These are phyloP conservation scores for Petromus typicus DNA, from an alignment of 2,113 vertebrate species.

Conservation along the genomic window DNA sequence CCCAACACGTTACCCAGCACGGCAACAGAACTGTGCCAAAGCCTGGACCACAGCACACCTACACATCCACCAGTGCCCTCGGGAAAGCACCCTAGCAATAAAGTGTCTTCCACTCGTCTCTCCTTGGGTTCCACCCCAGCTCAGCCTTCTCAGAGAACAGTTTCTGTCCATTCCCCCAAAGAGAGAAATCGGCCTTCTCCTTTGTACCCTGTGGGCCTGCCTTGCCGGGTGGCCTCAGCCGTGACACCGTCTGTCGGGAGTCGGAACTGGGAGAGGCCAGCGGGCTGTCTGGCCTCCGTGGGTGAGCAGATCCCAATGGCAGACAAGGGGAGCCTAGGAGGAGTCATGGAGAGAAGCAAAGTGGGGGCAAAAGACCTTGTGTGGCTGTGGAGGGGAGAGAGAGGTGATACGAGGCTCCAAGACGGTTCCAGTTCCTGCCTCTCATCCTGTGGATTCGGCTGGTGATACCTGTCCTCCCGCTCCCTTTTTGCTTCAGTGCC, in stretches of 20 bases:
- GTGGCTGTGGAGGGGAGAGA: no score
- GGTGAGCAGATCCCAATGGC: background rate
- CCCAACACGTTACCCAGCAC: background rate
- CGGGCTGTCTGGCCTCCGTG: no score
- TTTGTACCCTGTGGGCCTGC: background rate
- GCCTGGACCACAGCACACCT: background rate
- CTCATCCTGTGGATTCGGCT: fast-evolving
- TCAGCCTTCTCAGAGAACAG: background rate
- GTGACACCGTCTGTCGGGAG: fast-evolving
- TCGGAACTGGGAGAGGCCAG: background rate
- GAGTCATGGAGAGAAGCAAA: background rate
- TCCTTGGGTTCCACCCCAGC: background rate
- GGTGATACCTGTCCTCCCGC: fast-evolving
- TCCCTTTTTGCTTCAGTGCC: background rate
- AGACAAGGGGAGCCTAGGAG: no score
- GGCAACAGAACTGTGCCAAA: background rate
- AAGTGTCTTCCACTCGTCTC: fast-evolving
- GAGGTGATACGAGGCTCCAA: fast-evolving
- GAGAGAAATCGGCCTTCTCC: background rate
- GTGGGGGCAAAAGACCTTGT: background rate
- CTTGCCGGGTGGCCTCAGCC: no score
- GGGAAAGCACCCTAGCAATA: background rate
- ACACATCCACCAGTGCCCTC: background rate
- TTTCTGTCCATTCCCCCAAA: fast-evolving
- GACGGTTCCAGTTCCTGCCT: background rate